phyloP scores from a whole-genome alignment of 2,113 vertebrate species.

The Piaya cayana region DNA sequence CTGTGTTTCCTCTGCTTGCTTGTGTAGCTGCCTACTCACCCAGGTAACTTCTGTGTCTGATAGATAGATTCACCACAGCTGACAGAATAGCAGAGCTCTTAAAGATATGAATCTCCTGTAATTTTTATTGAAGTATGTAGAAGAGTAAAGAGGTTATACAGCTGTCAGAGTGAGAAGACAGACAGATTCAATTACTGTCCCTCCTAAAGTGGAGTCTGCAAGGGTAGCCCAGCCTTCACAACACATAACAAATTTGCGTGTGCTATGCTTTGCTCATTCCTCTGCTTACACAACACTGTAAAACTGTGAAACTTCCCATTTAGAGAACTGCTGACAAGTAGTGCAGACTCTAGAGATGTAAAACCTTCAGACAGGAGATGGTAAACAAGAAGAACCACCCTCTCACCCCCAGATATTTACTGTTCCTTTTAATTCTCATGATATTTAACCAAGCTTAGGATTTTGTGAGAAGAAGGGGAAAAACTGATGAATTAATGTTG shows the following conservation, averaged over 20 bases:
- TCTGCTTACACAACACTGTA: accelerated
- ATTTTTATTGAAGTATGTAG: not conserved
- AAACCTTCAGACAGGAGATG: not conserved
- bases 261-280: not conserved
- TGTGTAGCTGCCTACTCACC: not conserved
- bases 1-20: not conserved
- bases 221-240: not conserved
- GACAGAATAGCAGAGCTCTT: not conserved
- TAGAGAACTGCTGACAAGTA: not conserved
- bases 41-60: not conserved
- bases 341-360: not conserved
- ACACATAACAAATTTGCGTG: accelerated
- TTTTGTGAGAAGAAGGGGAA: not conserved
- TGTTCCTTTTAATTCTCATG: not conserved
- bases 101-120: not conserved
- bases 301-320: not conserved
- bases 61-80: not conserved
- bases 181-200: not conserved
- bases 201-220: not conserved
- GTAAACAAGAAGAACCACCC: not conserved
- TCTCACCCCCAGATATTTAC: not conserved
- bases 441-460: not conserved
- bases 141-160: not conserved
- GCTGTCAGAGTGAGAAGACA: not conserved
- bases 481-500: not conserved